A percentile compares a stretch with the other conserved stretches of the same genome.
Conservation (phyloP, 1,140 invertebrate species). For the Spodoptera frugiperda region DNA sequence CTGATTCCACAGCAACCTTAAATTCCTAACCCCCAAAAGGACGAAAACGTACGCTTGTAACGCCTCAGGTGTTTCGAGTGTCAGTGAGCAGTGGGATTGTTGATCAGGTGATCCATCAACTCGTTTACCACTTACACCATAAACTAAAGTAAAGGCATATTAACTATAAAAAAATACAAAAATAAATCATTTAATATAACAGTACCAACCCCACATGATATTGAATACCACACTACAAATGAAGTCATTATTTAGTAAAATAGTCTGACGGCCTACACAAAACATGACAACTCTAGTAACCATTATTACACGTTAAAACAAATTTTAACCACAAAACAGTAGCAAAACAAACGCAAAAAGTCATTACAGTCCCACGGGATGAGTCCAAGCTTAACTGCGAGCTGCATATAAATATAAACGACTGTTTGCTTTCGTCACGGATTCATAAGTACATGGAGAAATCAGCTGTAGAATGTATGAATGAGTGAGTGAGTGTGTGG, state of each 20-base stretch:
- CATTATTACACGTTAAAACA: slow-evolving; percentile 34
- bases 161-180: no score
- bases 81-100: no score
- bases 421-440: slow-evolving; percentile 9
- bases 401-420: slow-evolving; percentile 30
- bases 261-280: neutral
- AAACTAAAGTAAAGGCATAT: no score
- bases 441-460: slow-evolving; percentile 2
- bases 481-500: neutral
- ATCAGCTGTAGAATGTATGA: neutral
- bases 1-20: no score
- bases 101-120: no score
- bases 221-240: neutral
- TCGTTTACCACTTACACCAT: no score
- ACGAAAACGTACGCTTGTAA: no score
- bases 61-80: no score
- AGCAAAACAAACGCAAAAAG: slow-evolving; percentile 35
- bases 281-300: slow-evolving; percentile 16
- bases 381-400: slow-evolving; percentile 17
- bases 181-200: no score
- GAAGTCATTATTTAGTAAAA: neutral
- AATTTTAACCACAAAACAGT: slow-evolving; percentile 30
- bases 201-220: neutral
- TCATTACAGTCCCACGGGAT: slow-evolving; percentile 31
- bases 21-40: no score